Conservation (phyloP, 2,797 vertebrate genomes). For the Hippocampus kuda region DNA sequence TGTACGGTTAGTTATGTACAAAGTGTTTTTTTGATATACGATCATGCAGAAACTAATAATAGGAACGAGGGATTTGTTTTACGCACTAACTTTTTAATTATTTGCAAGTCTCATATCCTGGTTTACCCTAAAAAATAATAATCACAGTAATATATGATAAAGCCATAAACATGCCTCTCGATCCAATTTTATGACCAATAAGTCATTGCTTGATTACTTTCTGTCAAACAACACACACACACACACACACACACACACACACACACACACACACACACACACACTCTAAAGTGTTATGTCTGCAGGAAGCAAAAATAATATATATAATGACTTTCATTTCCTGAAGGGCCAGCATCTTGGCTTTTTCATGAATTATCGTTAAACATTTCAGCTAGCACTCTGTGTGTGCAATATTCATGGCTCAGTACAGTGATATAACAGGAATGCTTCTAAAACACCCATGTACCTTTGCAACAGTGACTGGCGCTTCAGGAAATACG, state of each 20-base stretch:
- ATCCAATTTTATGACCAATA: conserved; percentile 9
- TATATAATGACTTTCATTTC: conserved; percentile 25
- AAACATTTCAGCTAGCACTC: conserved; percentile 26
- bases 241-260: background rate
- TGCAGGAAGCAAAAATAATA: conserved; percentile 8
- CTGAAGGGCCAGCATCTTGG: conserved; percentile 8
- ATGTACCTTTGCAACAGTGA: background rate
- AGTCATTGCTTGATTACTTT: conserved; percentile 12
- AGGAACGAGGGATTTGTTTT: conserved; percentile 2
- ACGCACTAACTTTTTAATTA: conserved; percentile 4
- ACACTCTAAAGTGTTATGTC: conserved; percentile 1
- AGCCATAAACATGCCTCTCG: conserved; percentile 5
- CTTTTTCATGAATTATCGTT: conserved; percentile 24
- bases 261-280: background rate
- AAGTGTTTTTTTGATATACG: conserved; percentile 2
- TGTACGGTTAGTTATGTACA: background rate
- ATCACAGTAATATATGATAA: conserved; percentile 2
- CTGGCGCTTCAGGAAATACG: background rate
- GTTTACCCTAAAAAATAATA: conserved; percentile 10
- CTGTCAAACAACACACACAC: conserved; percentile 5
- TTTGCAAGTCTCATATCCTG: conserved; percentile 8
- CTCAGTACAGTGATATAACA: background rate
- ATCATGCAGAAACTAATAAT: background rate
- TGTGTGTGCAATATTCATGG: conserved; percentile 15
- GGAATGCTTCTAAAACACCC: background rate